Evolutionary conservation across 2,113 vertebrate species (phyloP).

Genomic region (Nothocercus nigrocapillus): DNA sequence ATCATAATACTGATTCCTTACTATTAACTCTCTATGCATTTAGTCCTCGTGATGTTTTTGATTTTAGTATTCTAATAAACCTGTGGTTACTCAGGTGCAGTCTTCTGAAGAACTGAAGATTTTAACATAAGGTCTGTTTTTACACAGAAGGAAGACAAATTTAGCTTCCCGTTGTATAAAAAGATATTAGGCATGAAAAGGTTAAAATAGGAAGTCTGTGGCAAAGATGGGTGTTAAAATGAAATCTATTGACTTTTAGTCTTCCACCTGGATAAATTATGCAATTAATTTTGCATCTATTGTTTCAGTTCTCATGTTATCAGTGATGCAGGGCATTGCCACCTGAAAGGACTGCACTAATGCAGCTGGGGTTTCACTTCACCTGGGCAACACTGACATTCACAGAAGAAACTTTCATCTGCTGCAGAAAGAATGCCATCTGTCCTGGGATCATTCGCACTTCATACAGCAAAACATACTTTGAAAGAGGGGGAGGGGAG

Average conservation of each 20-base stretch:
- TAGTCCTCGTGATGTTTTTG: neutral
- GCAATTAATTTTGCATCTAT: constrained; percentile 53
- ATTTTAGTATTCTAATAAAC: neutral
- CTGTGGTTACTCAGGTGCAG: neutral
- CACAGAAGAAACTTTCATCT: constrained; percentile 62
- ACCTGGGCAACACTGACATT: constrained; percentile 59
- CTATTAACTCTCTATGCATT: neutral
- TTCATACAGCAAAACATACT: constrained; percentile 13
- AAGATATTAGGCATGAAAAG: neutral
- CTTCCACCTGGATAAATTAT: constrained; percentile 12
- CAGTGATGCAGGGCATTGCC: constrained; percentile 15
- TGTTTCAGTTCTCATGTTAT: constrained; percentile 37
- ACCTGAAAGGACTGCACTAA: constrained; percentile 43
- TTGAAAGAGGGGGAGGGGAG: neutral
- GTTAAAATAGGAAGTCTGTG: neutral
- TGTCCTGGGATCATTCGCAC: constrained; percentile 6
- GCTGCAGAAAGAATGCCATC: constrained; percentile 55
- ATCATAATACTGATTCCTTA: neutral
- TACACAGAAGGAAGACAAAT: neutral
- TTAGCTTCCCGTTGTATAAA: neutral
- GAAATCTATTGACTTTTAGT: constrained; percentile 25
- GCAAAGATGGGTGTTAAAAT: constrained; percentile 16
- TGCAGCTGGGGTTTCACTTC: constrained; percentile 53
- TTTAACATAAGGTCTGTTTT: neutral
- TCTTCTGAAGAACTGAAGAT: neutral